Conservation (phyloP, 2,797 vertebrate genomes). For the Danionella dracula region DNA sequence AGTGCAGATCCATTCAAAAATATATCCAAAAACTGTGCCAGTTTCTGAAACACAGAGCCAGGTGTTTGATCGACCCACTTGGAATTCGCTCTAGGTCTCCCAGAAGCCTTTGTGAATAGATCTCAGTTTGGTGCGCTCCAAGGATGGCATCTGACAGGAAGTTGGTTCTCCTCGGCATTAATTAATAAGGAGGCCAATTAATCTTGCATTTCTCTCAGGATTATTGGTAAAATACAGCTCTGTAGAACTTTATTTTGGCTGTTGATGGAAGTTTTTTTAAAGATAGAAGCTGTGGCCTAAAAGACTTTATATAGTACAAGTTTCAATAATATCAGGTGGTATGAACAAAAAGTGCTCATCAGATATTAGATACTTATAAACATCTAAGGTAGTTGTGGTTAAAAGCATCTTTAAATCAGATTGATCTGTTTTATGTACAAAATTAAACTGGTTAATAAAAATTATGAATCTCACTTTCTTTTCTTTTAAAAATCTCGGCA, state of each 20-base stretch:
- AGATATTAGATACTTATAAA: too few relatives aligned
- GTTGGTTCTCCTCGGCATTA: constrained; percentile 56
- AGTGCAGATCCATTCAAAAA: too few relatives aligned
- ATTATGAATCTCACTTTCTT: too few relatives aligned
- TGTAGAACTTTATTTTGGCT: constrained; percentile 38
- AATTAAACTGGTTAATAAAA: too few relatives aligned
- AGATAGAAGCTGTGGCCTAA: not conserved
- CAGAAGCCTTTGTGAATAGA: constrained; percentile 22
- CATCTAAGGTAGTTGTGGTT: too few relatives aligned
- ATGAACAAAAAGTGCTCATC: too few relatives aligned
- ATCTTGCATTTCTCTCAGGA: constrained; percentile 57
- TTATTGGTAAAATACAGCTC: constrained; percentile 51
- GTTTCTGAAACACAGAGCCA: too few relatives aligned
- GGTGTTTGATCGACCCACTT: not conserved
- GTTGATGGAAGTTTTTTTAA: constrained; percentile 38
- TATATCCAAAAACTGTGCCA: too few relatives aligned
- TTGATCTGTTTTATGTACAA: too few relatives aligned
- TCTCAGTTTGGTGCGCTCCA: constrained; percentile 56
- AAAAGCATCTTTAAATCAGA: too few relatives aligned
- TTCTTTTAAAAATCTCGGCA: too few relatives aligned
- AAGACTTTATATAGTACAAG: not conserved
- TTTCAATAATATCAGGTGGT: too few relatives aligned
- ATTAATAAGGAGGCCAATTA: constrained; percentile 66
- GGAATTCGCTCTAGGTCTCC: not conserved
- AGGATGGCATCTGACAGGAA: constrained; percentile 58